Conservation (phyloP, 2,113 vertebrate genomes). For the Helogale parvula region DNA sequence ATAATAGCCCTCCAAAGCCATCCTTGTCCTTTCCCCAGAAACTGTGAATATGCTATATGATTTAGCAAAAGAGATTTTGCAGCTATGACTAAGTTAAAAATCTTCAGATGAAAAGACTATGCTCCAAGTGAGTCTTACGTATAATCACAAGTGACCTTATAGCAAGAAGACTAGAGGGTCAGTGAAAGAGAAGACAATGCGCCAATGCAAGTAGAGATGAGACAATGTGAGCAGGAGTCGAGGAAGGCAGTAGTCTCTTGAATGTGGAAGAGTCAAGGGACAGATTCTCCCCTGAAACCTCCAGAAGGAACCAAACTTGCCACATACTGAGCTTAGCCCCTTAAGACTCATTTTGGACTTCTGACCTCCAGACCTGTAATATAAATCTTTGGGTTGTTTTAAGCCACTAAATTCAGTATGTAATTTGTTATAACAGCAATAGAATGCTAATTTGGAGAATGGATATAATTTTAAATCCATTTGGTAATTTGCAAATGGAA, state of each 20-base stretch:
- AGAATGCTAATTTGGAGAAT: neutral
- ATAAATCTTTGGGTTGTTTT: neutral
- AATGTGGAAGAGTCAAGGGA: neutral
- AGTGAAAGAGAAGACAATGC: neutral
- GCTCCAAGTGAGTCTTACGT: fast-evolving
- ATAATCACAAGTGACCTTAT: neutral
- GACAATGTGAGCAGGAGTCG: too few relatives aligned
- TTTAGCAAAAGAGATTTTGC: neutral
- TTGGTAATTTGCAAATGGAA: neutral
- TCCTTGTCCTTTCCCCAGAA: neutral
- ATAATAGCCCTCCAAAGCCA: neutral
- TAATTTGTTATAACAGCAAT: neutral
- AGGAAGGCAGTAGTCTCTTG: neutral
- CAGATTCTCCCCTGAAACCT: neutral
- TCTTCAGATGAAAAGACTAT: neutral
- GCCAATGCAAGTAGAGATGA: neutral
- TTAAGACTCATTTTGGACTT: neutral
- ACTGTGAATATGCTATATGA: neutral
- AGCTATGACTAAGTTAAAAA: neutral
- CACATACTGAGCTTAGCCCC: neutral
- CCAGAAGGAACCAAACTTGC: neutral
- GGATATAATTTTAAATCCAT: neutral
- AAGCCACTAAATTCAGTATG: neutral
- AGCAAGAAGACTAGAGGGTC: neutral
- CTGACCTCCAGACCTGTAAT: neutral